phyloP scores from a whole-genome alignment of 2,113 vertebrate genomes.

The Chelonoidis abingdonii region DNA sequence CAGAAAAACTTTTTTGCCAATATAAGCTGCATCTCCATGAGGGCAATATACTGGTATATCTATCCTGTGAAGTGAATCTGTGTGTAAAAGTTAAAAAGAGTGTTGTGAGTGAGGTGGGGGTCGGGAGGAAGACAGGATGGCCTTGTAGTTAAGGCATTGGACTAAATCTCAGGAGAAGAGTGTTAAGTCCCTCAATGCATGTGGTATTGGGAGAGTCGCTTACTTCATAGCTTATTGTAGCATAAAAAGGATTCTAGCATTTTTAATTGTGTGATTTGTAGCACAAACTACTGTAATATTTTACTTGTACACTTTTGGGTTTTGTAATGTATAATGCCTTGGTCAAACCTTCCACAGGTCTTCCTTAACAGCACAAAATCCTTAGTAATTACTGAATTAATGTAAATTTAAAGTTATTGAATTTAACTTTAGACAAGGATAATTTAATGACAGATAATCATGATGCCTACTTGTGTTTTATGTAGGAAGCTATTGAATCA shows the following conservation, averaged over 20 bases:
- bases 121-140: not conserved
- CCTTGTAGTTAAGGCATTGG: not conserved
- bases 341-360: not conserved
- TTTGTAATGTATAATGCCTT: not conserved
- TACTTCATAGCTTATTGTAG: not conserved
- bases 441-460: not conserved
- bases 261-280: not conserved
- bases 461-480: constrained; percentile 5
- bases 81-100: not conserved
- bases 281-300: not conserved
- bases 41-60: not conserved
- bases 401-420: not conserved
- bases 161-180: not conserved
- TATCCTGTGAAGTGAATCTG: not conserved
- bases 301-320: not conserved
- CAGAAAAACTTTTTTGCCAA: not conserved
- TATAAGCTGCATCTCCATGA: not conserved
- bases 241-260: not conserved
- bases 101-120: not conserved
- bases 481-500: constrained; percentile 95
- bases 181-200: not conserved
- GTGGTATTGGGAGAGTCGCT: not conserved
- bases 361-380: not conserved
- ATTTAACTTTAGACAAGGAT: not conserved
- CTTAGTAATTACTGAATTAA: not conserved